Evolutionary conservation across 2,113 vertebrate species (phyloP), one percentile per base, ranked within the genome.

Genomic region (Hippotragus niger): DNA sequence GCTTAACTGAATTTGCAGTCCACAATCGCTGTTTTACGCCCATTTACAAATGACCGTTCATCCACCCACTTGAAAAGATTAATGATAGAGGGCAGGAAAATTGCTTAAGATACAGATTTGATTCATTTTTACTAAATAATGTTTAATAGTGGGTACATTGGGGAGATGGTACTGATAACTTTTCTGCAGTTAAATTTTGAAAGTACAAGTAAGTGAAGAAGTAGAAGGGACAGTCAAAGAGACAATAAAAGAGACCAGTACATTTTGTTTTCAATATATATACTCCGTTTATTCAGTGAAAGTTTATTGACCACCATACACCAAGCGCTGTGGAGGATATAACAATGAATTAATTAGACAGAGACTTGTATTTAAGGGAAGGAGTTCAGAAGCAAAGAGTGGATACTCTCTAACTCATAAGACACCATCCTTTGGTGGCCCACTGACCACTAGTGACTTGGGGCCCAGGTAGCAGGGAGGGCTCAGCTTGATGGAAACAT

Each of bases 51-150:
- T 97, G 83, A 97, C 91, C 12, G 0, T 90, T 96, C 92, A 96
- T 95, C 87, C 0, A 0, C 71, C 64, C 89, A 91, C 96, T 97
- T 96, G 95, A 97, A 53, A 64, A 97, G 97, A 98, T 96, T 98
- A 97, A 98, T 98, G 97, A 90, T 17, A 58, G 71, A 94, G 23
- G 86, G 36, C 64, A 84, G 83, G 86, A 60, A 97, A 98, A 97
- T 97, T 98, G 91, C 62, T 97, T 96, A 93, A 93, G 95, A 94
- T 90, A 94, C 12, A 90, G 94, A 96, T 94, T 93, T 97, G 90
- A 96, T 97, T 98, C 97, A 94, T 98, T 96, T 97, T 91, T 83
- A n/a, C 83, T 91, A 97, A 97, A 93, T 93, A 95, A 84, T 94
- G 86, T 84, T 93, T 98, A 97, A 97, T 96, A 58, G 83, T 11